Percentiles rank a stretch among this genome's conserved stretches.
These are phyloP conservation scores for Triops longicaudatus DNA, from an alignment of 1,140 invertebrate genomes.

Conservation along the genomic window DNA sequence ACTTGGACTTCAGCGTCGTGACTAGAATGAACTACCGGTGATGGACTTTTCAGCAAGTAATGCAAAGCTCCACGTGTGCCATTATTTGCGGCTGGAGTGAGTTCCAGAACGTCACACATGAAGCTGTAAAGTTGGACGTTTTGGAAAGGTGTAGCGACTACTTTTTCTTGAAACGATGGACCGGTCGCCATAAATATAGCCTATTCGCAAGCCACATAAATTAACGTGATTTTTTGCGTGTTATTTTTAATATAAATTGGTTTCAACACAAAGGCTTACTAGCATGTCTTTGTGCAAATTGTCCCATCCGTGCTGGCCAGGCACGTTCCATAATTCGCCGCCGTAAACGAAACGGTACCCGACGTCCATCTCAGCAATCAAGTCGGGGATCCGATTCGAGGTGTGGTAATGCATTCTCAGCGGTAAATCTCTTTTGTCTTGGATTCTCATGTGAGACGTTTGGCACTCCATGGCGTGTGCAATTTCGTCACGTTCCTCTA, in stretches of 20 bases:
- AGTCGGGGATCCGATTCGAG: slow-evolving; percentile 3
- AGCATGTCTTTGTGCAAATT: slow-evolving; percentile 32
- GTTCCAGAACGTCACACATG: slow-evolving; percentile 41
- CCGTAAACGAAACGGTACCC: slow-evolving; percentile 15
- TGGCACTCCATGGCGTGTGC: slow-evolving; percentile 19
- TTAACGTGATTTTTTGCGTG: neutral
- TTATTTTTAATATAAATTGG: neutral
- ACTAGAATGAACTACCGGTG: neutral
- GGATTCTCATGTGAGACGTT: slow-evolving; percentile 22
- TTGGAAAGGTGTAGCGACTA: slow-evolving; percentile 36
- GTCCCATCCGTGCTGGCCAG: slow-evolving; percentile 23
- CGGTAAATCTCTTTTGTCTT: slow-evolving; percentile 21
- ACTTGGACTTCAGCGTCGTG: neutral
- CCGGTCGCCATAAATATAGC: slow-evolving; percentile 43
- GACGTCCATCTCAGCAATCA: slow-evolving; percentile 21
- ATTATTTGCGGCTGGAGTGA: slow-evolving; percentile 39
- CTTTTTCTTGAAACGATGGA: slow-evolving; percentile 39
- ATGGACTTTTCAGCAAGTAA: slow-evolving; percentile 27
- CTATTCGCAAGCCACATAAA: slow-evolving; percentile 14
- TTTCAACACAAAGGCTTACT: slow-evolving; percentile 24
- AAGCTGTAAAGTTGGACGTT: slow-evolving; percentile 44
- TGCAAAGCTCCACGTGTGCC: slow-evolving; percentile 33
- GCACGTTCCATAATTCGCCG: neutral
- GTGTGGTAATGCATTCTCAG: slow-evolving; percentile 17
- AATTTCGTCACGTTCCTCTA: slow-evolving; percentile 23